Evolutionary conservation across 2,797 vertebrate genomes (phyloP), one percentile per base, ranked within the genome.

Genomic region (Tokudaia muenninki): DNA sequence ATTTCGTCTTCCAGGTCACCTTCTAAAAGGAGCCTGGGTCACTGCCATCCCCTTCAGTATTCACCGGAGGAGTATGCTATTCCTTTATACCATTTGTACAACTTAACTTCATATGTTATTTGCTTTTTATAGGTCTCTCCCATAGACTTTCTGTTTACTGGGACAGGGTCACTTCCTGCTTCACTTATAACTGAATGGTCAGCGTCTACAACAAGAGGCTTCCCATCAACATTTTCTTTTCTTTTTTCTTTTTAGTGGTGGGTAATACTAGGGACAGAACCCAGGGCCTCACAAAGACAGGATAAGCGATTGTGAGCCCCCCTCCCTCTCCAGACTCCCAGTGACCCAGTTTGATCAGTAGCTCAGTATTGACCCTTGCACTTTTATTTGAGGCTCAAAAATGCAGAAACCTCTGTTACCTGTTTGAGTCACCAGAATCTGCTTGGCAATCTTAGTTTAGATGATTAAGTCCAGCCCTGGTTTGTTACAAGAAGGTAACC

Each of bases 401-500:
- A 78, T 57, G 91, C 44, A 57, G 37, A 87, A 81, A 90, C 81
- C 44, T 87, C 74, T 61, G 94, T 65, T 83, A 95, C 86, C 67
- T 6, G 55, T 55, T 17, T 84, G 82, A 94, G 50, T n/a, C 79
- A 94, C 55, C 79, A 89, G 89, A 96, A 92, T 91, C 79, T 84
- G 31, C 75, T 89, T 31, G 57, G 67, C 14, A 67, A 57, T 92
- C 55, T 44, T 63, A 89, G 87, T 95, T 92, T 77, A 84, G 52
- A 86, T 95, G 92, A 97, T 93, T 90, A 94, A 95, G 55, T 77
- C 67, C 89, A 91, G 91, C 77, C 55, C 59, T 84, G 41, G 67
- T 95, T 95, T 94, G 94, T 96, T 81, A 87, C 87, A 83, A 97
- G 94, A 87, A 61, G 96, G 90, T 67, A 92, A 83, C 63, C 70